Base-by-base conservation (phyloP, 37 sponge, comb jelly and placozoan species). In the Diacarnus erythraeanus region DNA sequence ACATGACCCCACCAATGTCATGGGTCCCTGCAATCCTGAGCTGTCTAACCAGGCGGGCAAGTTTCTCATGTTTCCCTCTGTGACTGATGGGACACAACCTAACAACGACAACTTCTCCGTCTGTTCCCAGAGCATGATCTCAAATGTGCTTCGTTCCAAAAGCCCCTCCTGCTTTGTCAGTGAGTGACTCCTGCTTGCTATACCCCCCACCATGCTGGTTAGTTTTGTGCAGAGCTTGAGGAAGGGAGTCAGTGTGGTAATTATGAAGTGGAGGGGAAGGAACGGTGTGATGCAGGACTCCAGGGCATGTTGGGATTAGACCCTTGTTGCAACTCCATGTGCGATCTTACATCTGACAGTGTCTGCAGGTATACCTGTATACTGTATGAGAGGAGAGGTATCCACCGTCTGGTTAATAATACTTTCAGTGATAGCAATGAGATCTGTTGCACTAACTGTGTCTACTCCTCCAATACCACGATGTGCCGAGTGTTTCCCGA, bases 271-370 rank as follows among this genome's bases (percentile, higher is more conserved):
- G 80, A 83, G 67, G 60, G 0, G 1, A 75, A 33, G 4, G 89
- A 88, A 58, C 47, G 83, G 27, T 88, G 89, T 78, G 89, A 88
- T 37, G 78, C 75, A 29, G 89, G 89, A 0, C 27, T 64, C n/a
- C 38, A 35, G n/a, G 69, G 68, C 8, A 69, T 78, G 70, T 56
- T 59, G 22, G 61, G 51, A 8, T 8, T 0, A 6, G 79, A 85
- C 67, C 81, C 63, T 8, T 88, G 89, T 75, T 88, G 89, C 74
- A 56, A 41, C 29, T 37, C 31, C 2, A 23, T 58, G 31, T 88
- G 88, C 51, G 37, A 38, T 0, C 57, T 77, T 4, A 37, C 8
- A 75, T 25, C 26, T n/a, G 65, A n/a, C 2, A 6, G 35, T 6
- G 17, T 5, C 36, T 83, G 83, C 74, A 83, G 83, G 83, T 83